Percentiles rank a stretch among this genome's conserved stretches.
Evolutionary conservation across 1,140 invertebrate genomes (phyloP).

Genomic region (Drosophila bifasciata): DNA sequence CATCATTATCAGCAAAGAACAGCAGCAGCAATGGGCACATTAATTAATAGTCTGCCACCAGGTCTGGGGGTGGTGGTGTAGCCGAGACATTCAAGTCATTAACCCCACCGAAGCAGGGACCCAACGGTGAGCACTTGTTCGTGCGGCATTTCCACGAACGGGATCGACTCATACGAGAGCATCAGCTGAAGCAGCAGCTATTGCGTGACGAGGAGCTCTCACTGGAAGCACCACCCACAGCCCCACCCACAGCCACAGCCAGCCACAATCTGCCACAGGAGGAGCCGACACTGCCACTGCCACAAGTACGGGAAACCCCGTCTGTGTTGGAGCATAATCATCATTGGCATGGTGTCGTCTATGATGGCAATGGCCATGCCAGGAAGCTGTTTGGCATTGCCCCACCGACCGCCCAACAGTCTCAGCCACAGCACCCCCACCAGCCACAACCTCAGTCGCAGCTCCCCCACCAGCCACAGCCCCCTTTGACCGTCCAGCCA

Average conservation of each 20-base stretch:
- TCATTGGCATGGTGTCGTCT: slow-evolving; percentile 81
- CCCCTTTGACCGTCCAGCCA: too few relatives aligned
- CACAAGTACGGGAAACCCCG: slow-evolving; percentile 16
- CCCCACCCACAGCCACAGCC: slow-evolving; percentile 4
- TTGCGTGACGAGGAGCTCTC: slow-evolving; percentile 60
- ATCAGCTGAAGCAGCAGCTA: slow-evolving; percentile 79
- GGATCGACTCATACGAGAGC: slow-evolving; percentile 82
- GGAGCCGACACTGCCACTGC: too few relatives aligned
- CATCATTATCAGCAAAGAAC: slow-evolving; percentile 28
- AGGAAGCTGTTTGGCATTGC: slow-evolving; percentile 26
- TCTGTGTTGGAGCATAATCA: slow-evolving; percentile 64
- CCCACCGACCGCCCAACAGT: slow-evolving; percentile 3
- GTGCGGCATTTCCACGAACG: slow-evolving; percentile 81
- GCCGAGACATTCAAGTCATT: slow-evolving; percentile 74
- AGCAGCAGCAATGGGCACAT: slow-evolving; percentile 64
- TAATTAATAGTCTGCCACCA: slow-evolving; percentile 76
- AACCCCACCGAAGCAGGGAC: slow-evolving; percentile 58
- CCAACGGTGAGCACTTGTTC: slow-evolving; percentile 73
- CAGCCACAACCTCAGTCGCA: too few relatives aligned
- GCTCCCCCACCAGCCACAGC: too few relatives aligned
- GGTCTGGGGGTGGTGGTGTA: too few relatives aligned
- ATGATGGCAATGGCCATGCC: slow-evolving; percentile 63
- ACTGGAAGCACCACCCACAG: slow-evolving; percentile 20
- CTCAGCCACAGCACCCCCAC: too few relatives aligned
- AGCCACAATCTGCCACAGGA: slow-evolving; percentile 18